Conservation (phyloP, 2,113 vertebrate genomes). For the Ceyx cyanopectus region DNA sequence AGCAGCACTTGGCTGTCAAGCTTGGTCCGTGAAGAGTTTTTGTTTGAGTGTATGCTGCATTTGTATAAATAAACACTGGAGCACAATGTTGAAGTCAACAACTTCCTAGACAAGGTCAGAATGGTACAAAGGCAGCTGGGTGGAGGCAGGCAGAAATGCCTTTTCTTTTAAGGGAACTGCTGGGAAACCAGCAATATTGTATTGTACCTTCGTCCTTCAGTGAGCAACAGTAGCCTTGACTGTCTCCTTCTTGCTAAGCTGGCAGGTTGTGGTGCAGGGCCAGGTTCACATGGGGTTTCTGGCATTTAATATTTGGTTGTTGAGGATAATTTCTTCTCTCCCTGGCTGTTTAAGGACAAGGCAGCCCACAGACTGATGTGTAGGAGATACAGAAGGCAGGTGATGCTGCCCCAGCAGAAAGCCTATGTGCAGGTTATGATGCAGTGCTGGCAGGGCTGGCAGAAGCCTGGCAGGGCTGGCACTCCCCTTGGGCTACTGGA, state of each 20-base stretch:
- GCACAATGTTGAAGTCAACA: conserved; percentile 71
- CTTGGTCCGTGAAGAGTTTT: neutral
- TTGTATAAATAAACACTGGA: conserved; percentile 73
- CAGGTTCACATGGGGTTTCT: neutral
- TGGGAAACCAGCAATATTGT: conserved; percentile 70
- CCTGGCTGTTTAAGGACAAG: neutral
- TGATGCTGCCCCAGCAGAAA: neutral
- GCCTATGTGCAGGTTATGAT: fast-evolving
- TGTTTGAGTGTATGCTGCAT: conserved; percentile 53
- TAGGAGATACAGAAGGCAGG: neutral
- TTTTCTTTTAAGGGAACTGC: conserved; percentile 76
- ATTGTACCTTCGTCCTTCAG: conserved; percentile 72
- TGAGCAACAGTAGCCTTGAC: conserved; percentile 58
- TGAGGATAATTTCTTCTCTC: neutral
- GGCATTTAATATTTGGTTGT: neutral
- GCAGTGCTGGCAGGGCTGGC: neutral
- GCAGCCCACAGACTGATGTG: neutral
- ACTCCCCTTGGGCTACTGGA: neutral
- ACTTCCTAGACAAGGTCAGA: conserved; percentile 71
- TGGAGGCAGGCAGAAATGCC: conserved; percentile 35
- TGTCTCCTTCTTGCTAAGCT: conserved; percentile 7
- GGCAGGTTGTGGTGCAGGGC: neutral
- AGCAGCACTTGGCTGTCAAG: conserved; percentile 58
- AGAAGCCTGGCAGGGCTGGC: neutral
- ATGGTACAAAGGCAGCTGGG: conserved; percentile 53